Base-by-base conservation (phyloP, 2,888 invertebrate species). In the Mycalesis mineus region DNA sequence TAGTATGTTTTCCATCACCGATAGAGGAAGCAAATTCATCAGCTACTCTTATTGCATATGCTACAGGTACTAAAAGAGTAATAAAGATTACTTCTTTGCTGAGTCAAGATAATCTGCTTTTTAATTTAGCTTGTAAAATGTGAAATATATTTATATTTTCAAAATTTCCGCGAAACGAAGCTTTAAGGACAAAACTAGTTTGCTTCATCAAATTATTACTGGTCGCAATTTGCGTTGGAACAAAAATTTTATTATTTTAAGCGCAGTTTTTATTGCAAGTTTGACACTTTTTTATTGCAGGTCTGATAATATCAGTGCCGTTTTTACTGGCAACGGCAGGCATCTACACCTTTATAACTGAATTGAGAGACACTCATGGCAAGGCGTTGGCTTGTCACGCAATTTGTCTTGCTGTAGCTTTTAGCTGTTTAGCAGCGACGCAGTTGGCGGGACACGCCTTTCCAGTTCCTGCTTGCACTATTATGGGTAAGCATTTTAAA, bases 351-450 rank as follows among this genome's bases (percentile, higher is more conserved):
- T 75, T 82, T 58, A 91, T 92, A 31, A 91, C 82, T 9, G 90
- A 91, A 65, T 73, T 93, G 9, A 78, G 89, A 59, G 91, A 92
- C 63, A 86, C 91, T 0, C 91, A 91, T 62, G 92, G 92, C 9
- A 91, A 90, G 66, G 88, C 91, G 0, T 77, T 92, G 60, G 91
- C 91, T 14, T 89, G 90, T 67, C 92, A 92, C 67, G 88, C 91
- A 6, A 81, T 87, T 57, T 92, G 91, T 65, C 74, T 92, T 57
- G 90, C 91, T 0, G 62, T 91, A 13, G 92, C 92, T 5, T 92
- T 92, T 68, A 78, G 81, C 6, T 88, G 91, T 57, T 76, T 92
- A 63, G 91, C 92, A 0, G 74, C 91, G 48, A 90, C 90, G 14
- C 92, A 92, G 67, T 76, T 92, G 37, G 85, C 88, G 40, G 91